Base-by-base conservation (phyloP, 2,113 vertebrate genomes). In the Pogona vitticeps region DNA sequence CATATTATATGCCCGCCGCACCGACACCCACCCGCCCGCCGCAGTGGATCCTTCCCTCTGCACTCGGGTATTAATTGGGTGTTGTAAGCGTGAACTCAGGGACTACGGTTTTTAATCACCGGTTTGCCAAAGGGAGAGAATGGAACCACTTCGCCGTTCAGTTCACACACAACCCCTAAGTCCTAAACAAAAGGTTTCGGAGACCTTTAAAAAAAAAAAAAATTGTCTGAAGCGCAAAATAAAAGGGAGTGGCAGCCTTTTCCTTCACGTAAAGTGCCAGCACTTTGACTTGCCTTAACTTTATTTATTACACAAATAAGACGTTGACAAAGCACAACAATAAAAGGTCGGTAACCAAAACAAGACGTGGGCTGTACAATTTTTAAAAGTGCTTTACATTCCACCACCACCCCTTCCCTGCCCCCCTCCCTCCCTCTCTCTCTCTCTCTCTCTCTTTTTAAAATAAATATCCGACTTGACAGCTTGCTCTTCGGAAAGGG, bases 371-470 rank as follows among this genome's bases (percentile, higher is more conserved):
- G 95, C 96, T 97, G 96, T 96, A 96, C 96, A 95, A 38, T 94
- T 98, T 98, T 98, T 52, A 95, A 99, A 99, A 99, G 98, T 99
- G 98, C 98, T 99, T 87, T 98, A 98, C 98, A 98, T 93, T 96
- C 98, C 97, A 78, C 86, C 90, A 5, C 23, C 63, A 10, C 21
- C 79, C 87, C 84, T 84, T 21, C 97, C 92, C 92, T 94, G 92
- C 88, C 86, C 83, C 70, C 36, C 12, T 59, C 33, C 18, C 18
- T 26, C 77, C 7, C 33, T 26, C 77, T 33, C 31, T 7, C n/a
- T 1, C 31, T 23, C 13, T 21, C 77, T 28, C 70, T 83, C 86
- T 89, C 84, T 95, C 96, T 96, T 95, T 96, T 98, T 98, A 98
- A 97, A 99, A 99, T 99, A 99, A 99, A 99, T 99, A 98, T 97